These are phyloP conservation scores for Bursaphelenchus mucronatus DNA, from an alignment of 1,140 invertebrate genomes.

Conservation along the genomic window DNA sequence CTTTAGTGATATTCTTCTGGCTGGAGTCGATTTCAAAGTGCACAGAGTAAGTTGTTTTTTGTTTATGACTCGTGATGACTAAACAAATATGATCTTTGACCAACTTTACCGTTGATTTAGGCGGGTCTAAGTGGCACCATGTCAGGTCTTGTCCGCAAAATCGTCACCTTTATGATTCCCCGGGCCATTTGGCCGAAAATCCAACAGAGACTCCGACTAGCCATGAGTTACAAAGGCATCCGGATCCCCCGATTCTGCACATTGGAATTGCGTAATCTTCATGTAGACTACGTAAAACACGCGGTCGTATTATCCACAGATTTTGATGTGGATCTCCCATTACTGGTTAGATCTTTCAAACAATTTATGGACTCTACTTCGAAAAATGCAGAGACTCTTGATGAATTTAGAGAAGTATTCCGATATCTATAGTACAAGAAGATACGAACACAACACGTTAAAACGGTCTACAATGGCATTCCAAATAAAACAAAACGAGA, in stretches of 20 bases:
- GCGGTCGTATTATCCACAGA: slow-evolving; percentile 43
- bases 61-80: background rate
- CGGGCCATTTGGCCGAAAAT: slow-evolving; percentile 53
- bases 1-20: slow-evolving; percentile 45
- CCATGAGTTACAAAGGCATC: slow-evolving; percentile 49
- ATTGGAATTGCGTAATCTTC: slow-evolving; percentile 39
- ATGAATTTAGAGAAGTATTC: slow-evolving; percentile 22
- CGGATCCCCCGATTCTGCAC: slow-evolving; percentile 46
- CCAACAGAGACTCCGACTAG: slow-evolving; percentile 42
- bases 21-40: slow-evolving; percentile 49
- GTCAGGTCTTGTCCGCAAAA: slow-evolving; percentile 39
- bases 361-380: slow-evolving; percentile 44
- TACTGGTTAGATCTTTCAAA: slow-evolving; percentile 45
- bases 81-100: background rate
- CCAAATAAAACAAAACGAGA: no score
- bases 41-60: slow-evolving; percentile 34
- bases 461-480: no score
- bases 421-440: slow-evolving; percentile 10
- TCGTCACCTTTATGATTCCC: slow-evolving; percentile 33
- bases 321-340: slow-evolving; percentile 45
- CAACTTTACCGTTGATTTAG: slow-evolving; percentile 19
- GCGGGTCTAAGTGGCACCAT: slow-evolving; percentile 39
- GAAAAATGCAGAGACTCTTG: slow-evolving; percentile 17
- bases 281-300: slow-evolving; percentile 42
- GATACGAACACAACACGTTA: no score